Conservation (phyloP, 2,888 invertebrate species). For the Eumerus sabulonum region DNA sequence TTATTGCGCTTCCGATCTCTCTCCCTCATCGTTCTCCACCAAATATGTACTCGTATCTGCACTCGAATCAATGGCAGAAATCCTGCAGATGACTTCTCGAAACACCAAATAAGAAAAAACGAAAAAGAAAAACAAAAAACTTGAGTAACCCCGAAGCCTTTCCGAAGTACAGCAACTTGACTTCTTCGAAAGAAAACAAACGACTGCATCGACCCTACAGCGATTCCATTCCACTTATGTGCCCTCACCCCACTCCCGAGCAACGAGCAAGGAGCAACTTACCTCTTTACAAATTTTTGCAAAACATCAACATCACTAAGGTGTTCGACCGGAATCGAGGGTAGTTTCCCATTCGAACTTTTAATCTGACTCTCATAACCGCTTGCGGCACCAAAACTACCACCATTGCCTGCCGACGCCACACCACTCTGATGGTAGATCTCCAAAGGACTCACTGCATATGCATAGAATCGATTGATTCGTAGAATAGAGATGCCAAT, state of each 20-base stretch:
- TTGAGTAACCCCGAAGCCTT: constrained; percentile 24
- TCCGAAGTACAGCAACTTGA: constrained; percentile 45
- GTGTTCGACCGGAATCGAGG: constrained; percentile 78
- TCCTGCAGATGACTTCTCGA: too few relatives aligned
- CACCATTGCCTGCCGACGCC: constrained; percentile 24
- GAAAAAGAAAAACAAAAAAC: too few relatives aligned
- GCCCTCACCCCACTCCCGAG: constrained; percentile 18
- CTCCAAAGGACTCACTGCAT: constrained; percentile 78
- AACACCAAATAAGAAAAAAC: too few relatives aligned
- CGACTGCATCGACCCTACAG: constrained; percentile 70
- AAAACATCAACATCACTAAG: constrained; percentile 84
- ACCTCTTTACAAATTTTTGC: constrained; percentile 90
- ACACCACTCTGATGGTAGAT: constrained; percentile 72
- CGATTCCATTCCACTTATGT: too few relatives aligned
- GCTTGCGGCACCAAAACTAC: constrained; percentile 26
- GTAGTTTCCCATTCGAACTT: constrained; percentile 75
- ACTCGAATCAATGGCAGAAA: constrained; percentile 57
- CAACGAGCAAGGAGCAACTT: constrained; percentile 53
- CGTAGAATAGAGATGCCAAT: constrained; percentile 77
- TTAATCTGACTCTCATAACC: constrained; percentile 62
- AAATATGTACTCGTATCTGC: constrained; percentile 57
- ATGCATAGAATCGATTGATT: constrained; percentile 77
- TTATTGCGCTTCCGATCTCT: constrained; percentile 5
- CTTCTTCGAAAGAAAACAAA: constrained; percentile 22
- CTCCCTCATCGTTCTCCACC: neutral